phyloP scores from a whole-genome alignment of 35 echinoderm and acorn worm genomes.

The Stichopus chloronotus region DNA sequence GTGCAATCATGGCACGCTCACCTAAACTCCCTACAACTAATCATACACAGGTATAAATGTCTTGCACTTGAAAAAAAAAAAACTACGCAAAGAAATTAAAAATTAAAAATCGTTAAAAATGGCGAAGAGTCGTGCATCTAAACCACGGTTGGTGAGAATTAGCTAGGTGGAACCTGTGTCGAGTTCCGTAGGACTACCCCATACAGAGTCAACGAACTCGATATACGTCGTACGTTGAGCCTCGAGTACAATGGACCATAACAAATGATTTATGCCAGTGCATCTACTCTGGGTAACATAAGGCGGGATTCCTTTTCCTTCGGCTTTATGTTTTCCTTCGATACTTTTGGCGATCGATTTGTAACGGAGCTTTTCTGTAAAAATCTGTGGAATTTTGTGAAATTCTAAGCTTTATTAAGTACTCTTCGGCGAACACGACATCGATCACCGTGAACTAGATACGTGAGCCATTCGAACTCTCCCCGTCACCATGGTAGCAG shows the following conservation, averaged over 20 bases:
- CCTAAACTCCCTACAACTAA: too few species aligned
- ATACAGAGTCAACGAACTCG: not conserved
- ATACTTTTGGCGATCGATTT: not conserved
- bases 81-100: too few species aligned
- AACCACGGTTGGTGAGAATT: too few species aligned
- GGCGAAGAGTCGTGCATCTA: too few species aligned
- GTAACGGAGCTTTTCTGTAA: conserved; percentile 8
- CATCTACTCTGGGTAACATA: not conserved
- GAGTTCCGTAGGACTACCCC: not conserved
- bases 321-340: not conserved
- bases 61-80: too few species aligned
- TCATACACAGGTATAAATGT: too few species aligned
- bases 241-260: not conserved
- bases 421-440: not conserved
- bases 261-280: not conserved
- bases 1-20: too few species aligned
- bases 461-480: not conserved
- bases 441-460: conserved; percentile 7
- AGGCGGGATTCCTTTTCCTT: not conserved
- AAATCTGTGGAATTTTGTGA: conserved; percentile 2
- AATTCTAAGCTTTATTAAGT: not conserved
- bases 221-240: not conserved
- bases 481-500: not conserved
- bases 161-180: too few species aligned
- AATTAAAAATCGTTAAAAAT: too few species aligned